These are phyloP conservation scores for Conopomorpha cramerella DNA, from an alignment of 1,140 invertebrate genomes.

Conservation along the genomic window DNA sequence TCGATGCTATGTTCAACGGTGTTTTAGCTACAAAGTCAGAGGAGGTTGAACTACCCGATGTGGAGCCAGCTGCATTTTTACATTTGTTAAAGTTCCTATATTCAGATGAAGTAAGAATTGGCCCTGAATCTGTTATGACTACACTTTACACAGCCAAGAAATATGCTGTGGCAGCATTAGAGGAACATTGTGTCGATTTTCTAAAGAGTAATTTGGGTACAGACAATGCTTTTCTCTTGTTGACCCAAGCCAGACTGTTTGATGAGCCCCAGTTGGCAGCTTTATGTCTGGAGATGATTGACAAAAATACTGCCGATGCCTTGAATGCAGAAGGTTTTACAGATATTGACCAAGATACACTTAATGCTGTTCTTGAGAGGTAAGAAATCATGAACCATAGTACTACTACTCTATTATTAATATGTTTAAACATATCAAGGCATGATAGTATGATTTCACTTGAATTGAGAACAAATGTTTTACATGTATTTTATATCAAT, in stretches of 20 bases:
- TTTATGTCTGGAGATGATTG: conserved; percentile 83
- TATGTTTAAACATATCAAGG: too few species aligned
- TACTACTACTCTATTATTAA: too few species aligned
- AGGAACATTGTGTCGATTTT: conserved; percentile 86
- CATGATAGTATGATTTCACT: too few species aligned
- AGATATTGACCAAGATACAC: conserved; percentile 84
- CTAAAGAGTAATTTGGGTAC: conserved; percentile 78
- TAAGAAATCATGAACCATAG: too few species aligned
- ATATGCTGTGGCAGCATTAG: conserved; percentile 82
- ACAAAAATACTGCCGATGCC: conserved; percentile 83
- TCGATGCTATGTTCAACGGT: conserved; percentile 89
- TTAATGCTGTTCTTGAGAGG: conserved; percentile 77
- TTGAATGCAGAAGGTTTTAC: conserved; percentile 84
- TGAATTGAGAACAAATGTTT: too few species aligned
- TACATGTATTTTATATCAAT: too few species aligned
- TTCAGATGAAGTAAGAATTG: conserved; percentile 85
- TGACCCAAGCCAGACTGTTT: conserved; percentile 80
- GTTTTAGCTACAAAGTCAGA: conserved; percentile 68
- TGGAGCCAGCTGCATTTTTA: conserved; percentile 79
- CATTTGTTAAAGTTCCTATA: conserved; percentile 77
- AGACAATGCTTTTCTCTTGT: conserved; percentile 85
- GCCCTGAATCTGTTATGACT: conserved; percentile 86
- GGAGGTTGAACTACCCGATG: conserved; percentile 82
- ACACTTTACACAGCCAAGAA: conserved; percentile 88
- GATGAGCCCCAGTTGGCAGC: conserved; percentile 78